A percentile compares a stretch with the other conserved stretches of the same genome.
Conservation (phyloP, 2,797 vertebrate species). For the Cirrhinus mrigala region DNA sequence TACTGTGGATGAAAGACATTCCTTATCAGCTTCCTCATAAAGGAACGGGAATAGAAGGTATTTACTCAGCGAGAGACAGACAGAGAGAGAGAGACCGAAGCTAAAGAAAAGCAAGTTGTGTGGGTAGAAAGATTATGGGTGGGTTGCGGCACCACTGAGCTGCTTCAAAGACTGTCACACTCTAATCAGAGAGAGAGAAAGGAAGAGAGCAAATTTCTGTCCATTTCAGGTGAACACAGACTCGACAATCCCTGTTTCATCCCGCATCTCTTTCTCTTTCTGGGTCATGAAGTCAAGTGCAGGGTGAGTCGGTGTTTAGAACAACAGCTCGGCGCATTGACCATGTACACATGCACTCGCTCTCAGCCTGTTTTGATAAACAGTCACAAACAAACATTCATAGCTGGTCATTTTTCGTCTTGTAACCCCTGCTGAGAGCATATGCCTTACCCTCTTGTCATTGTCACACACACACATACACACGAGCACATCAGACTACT, state of each 20-base stretch:
- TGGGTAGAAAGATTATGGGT: slow-evolving; percentile 41
- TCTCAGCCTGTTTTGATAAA: slow-evolving; percentile 17
- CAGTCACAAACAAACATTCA: slow-evolving; percentile 37
- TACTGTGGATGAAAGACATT: slow-evolving; percentile 76
- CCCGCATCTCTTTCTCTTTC: neutral
- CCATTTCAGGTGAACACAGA: slow-evolving; percentile 31
- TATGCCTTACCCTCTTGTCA: slow-evolving; percentile 64
- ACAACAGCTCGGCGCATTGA: neutral
- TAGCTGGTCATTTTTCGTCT: slow-evolving; percentile 72
- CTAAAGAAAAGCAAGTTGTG: slow-evolving; percentile 45
- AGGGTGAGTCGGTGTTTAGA: slow-evolving; percentile 15
- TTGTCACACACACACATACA: slow-evolving; percentile 1
- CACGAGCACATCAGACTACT: slow-evolving; percentile 64
- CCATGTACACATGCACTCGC: slow-evolving; percentile 9
- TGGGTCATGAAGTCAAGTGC: slow-evolving; percentile 46
- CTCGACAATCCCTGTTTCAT: slow-evolving; percentile 11
- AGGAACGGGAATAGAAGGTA: slow-evolving; percentile 76
- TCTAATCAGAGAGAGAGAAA: slow-evolving; percentile 67
- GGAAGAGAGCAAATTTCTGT: neutral
- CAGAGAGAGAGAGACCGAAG: slow-evolving; percentile 62
- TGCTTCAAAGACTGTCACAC: slow-evolving; percentile 79
- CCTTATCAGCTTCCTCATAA: slow-evolving; percentile 78
- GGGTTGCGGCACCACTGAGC: slow-evolving; percentile 64
- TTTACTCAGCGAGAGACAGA: slow-evolving; percentile 69
- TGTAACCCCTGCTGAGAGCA: slow-evolving; percentile 73